Evolutionary conservation across 2,797 vertebrate species (phyloP).

Genomic region (Gymnothorax javanicus): DNA sequence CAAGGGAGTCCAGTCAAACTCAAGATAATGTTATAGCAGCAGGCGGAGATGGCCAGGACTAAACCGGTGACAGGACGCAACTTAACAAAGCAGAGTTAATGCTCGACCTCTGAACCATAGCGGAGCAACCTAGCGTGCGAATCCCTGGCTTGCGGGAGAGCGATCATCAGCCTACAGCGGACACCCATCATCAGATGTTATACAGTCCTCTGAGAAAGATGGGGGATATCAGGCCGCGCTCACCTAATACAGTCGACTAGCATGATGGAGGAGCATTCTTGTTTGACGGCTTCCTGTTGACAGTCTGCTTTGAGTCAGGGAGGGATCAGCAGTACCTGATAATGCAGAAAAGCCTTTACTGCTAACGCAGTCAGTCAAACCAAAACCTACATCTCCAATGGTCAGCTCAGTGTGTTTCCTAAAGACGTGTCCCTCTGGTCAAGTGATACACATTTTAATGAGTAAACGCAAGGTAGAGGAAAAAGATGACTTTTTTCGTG

Average conservation of each 20-base stretch:
- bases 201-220: not conserved
- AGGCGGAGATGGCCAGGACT: conserved; percentile 21
- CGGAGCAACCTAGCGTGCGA: conserved; percentile 36
- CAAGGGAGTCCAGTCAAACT: not conserved
- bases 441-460: not conserved
- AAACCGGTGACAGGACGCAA: not conserved
- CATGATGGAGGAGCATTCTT: not conserved
- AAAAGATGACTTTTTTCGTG: not conserved
- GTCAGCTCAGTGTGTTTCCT: not conserved
- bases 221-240: not conserved
- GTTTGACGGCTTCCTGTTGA: not conserved
- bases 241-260: not conserved
- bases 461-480: not conserved
- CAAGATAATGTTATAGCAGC: not conserved
- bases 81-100: conserved; percentile 31
- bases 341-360: not conserved
- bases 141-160: conserved; percentile 24
- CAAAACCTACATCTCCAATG: not conserved
- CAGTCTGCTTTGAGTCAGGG: not conserved
- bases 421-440: not conserved
- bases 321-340: not conserved
- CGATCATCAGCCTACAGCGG: conserved; percentile 43
- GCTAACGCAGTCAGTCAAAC: not conserved
- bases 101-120: conserved; percentile 35
- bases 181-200: not conserved